Base-by-base conservation (phyloP, 2,888 invertebrate species). In the Peribatodes rhomboidaria region DNA sequence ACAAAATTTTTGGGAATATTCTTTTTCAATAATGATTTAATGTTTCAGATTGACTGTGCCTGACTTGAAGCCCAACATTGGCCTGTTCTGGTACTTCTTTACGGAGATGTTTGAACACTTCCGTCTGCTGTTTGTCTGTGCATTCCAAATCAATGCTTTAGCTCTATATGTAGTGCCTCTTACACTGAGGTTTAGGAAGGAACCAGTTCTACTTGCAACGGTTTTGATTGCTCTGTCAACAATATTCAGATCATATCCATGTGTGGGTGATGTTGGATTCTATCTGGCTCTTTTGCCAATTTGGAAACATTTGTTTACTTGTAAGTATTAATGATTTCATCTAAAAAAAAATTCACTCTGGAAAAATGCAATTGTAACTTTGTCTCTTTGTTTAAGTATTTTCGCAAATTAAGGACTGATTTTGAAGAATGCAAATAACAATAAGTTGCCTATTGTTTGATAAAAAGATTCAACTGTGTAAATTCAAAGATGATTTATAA, bases 51-150 rank as follows among this genome's bases (percentile, higher is more conserved):
- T 99, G 71, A 96, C 96, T 16, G 98, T 98, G 56, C 97, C 98
- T 1, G 99, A 99, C 86, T 93, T 99, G 70, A 97, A 98, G 76
- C 99, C 99, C 22, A 99, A 99, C 84, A 97, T 99, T 76, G 99
- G 99, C 0, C 93, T 99, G 1, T 99, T 99, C 88, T 99, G 99
- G 99, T 99, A 99, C 84, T 99, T 99, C 91, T 99, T 99, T 88
- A 99, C 99, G 0, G 99, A 99, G 94, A 99, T 99, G 98, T 99
- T 99, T 94, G 99, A 99, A 79, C 99, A 99, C 89, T 99, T 99
- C 83, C 95, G 98, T 54, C 94, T 97, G 67, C 95, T 99, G 79
- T 99, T 99, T 90, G 96, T 99, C 22, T 98, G 97, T 83, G 98
- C 99, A 72, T 99, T 99, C 87, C 99, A 99, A 94, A 96, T 99